These are phyloP conservation scores for Pseudomyrmex pallidus DNA, from an alignment of 1,140 invertebrate genomes.

Conservation along the genomic window DNA sequence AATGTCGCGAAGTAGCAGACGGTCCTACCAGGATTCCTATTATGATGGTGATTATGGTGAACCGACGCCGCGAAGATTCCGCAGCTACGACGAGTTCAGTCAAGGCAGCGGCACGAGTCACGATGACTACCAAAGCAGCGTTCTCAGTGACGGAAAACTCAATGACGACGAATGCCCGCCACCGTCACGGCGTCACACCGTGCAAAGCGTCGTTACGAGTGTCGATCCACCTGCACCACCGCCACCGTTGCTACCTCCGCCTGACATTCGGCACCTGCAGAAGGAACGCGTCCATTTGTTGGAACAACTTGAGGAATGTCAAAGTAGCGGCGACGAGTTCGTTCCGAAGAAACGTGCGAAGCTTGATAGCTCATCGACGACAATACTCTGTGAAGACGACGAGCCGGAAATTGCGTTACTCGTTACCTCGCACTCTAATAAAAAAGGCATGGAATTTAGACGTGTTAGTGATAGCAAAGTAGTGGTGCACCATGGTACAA, in stretches of 20 bases:
- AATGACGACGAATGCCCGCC: constrained; percentile 77
- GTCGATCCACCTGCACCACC: constrained; percentile 78
- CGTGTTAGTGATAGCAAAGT: constrained; percentile 85
- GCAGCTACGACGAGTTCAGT: constrained; percentile 88
- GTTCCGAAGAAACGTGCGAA: constrained; percentile 88
- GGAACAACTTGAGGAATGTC: constrained; percentile 90
- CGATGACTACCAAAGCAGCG: constrained; percentile 85
- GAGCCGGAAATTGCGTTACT: constrained; percentile 84
- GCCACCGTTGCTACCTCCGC: constrained; percentile 82
- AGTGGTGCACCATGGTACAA: constrained; percentile 83
- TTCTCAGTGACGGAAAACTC: constrained; percentile 80
- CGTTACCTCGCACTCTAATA: constrained; percentile 82
- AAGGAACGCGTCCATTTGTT: constrained; percentile 89
- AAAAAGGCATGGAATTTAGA: constrained; percentile 86
- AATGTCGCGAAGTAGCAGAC: constrained; percentile 80
- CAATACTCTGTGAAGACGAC: constrained; percentile 84
- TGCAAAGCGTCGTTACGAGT: constrained; percentile 80
- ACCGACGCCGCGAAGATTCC: constrained; percentile 86
- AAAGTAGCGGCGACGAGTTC: constrained; percentile 90
- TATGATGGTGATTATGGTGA: constrained; percentile 84
- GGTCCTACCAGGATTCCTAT: constrained; percentile 82
- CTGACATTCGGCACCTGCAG: constrained; percentile 89
- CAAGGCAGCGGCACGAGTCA: constrained; percentile 88
- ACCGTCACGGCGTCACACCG: constrained; percentile 78
- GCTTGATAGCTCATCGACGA: constrained; percentile 84